Evolutionary conservation across 2,113 vertebrate species (phyloP), one percentile per base, ranked within the genome.

Genomic region (Colistium nudipinnis): DNA sequence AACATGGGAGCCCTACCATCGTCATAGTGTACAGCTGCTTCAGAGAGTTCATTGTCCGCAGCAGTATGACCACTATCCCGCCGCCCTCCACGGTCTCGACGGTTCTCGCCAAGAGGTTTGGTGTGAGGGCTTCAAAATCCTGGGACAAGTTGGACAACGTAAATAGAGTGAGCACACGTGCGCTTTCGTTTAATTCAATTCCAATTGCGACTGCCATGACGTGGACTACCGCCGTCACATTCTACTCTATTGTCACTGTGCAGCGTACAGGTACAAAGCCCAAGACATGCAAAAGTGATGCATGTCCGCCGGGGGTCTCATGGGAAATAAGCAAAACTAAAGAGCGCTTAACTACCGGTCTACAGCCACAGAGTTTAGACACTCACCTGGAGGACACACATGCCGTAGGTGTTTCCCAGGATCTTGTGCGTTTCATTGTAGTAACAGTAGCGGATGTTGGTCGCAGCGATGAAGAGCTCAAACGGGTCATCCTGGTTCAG

Each of bases 401-500:
- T 98, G 78, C 98, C 98, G 0, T 91, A 99, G 0, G 97, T 99
- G 85, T 98, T 99, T 14, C 98, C 98, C 16, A 99, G 92, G 73
- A 99, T 97, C 86, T 99, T 99, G 54, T 99, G 98, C 0, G 97
- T 99, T 74, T 99, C 98, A 0, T 95, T 99, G 92, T 99, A 99
- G 89, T 99, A 99, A 84, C 98, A 99, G 85, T 99, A 99, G 35
- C 97, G 96, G 78, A 99, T 99, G 90, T 96, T 99, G 11, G 98
- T 99, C 4, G 97, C 96, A 1, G 97, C 97, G 2, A 99, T 64
- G 20, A 99, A 99, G 19, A 99, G 90, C 63, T 99, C 98, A 7
- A 99, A 99, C 0, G 97, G 98, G 68, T 99, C 97, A 0, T 99
- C 98, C 0, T 98, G 95, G 45, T 93, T 98, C 30, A 99, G 77